Percentiles rank a stretch among this genome's conserved stretches.
These are phyloP conservation scores for Echinometra lucunter DNA, from an alignment of 53 echinoderm and acorn worm genomes.

Conservation along the genomic window DNA sequence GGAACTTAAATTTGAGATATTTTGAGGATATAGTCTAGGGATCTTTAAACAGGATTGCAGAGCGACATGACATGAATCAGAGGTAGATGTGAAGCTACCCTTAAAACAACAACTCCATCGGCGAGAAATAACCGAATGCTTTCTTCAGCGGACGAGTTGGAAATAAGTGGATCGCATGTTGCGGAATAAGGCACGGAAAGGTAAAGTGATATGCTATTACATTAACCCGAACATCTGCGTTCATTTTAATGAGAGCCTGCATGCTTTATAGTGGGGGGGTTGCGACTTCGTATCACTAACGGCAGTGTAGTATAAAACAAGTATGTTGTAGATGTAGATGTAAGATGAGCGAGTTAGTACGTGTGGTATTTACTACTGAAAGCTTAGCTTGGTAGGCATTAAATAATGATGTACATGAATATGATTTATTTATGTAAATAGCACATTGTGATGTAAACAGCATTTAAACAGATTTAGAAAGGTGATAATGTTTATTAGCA, in stretches of 20 bases:
- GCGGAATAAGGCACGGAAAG: conserved; percentile 44
- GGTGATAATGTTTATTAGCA: background rate
- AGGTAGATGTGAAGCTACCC: conserved; percentile 44
- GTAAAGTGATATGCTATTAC: conserved; percentile 49
- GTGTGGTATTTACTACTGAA: background rate
- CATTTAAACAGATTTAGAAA: background rate
- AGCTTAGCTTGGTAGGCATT: background rate
- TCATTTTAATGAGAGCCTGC: conserved; percentile 21
- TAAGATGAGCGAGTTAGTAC: background rate
- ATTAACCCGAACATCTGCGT: conserved; percentile 37
- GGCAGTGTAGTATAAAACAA: background rate
- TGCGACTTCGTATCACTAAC: background rate
- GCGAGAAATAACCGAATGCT: conserved; percentile 37
- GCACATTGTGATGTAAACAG: background rate
- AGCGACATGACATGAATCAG: background rate
- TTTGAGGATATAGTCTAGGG: conserved; percentile 33
- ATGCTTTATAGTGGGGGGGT: background rate
- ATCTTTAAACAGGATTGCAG: conserved; percentile 46
- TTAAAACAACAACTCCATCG: conserved; percentile 15
- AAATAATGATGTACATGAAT: background rate
- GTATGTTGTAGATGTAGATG: background rate
- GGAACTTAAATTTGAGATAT: conserved; percentile 28
- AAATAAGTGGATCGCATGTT: conserved; percentile 63
- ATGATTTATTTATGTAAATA: background rate
- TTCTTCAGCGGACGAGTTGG: conserved; percentile 45